A percentile compares a stretch with the other conserved stretches of the same genome.
These are phyloP conservation scores for Motacilla tschutschensis DNA, from an alignment of 2,113 vertebrate species.

Conservation along the genomic window DNA sequence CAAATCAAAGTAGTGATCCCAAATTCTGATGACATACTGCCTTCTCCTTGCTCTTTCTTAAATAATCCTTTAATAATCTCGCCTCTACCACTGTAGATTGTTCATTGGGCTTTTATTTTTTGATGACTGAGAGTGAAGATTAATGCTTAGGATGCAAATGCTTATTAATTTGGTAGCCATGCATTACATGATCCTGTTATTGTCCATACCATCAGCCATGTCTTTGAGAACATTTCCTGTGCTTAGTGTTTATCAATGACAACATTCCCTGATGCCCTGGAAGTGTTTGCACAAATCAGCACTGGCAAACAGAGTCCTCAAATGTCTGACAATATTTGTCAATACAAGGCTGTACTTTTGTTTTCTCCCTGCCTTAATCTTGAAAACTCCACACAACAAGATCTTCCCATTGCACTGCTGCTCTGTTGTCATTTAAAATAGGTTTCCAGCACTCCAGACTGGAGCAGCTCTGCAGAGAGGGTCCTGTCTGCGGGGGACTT, in stretches of 20 bases:
- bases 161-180: neutral
- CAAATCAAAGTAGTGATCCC: neutral
- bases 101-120: neutral
- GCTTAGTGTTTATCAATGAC: neutral
- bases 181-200: accelerated
- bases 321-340: neutral
- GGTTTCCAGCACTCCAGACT: neutral
- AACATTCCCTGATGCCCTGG: neutral
- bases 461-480: conserved; percentile 40
- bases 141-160: neutral
- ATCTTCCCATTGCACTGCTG: neutral
- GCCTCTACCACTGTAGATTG: neutral
- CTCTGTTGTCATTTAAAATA: neutral
- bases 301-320: neutral
- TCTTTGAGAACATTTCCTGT: neutral
- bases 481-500: neutral
- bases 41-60: neutral
- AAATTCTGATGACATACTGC: neutral
- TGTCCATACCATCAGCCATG: neutral
- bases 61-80: neutral
- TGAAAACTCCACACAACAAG: neutral
- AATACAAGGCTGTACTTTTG: neutral
- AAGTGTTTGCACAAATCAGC: neutral
- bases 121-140: neutral
- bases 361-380: neutral